Evolutionary conservation across 2,797 vertebrate genomes (phyloP).

Genomic region (Artibeus lituratus): DNA sequence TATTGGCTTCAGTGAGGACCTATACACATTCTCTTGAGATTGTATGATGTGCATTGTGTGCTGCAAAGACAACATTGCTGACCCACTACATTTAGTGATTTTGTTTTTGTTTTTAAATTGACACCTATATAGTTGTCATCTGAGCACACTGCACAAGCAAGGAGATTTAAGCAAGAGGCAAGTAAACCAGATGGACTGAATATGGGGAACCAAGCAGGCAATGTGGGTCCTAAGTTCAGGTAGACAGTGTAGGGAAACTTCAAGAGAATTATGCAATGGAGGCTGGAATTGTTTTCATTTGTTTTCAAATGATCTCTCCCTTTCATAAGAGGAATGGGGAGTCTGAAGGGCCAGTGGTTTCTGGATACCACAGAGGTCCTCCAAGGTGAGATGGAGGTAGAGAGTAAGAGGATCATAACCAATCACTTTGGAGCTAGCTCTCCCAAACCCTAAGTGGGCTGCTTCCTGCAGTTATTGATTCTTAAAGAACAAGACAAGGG

Average conservation of each 20-base stretch:
- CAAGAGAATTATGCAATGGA: not conserved
- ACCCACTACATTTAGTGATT: not conserved
- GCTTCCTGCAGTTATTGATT: not conserved
- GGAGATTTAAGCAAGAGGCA: not conserved
- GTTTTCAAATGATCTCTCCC: not conserved
- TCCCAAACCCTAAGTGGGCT: not conserved
- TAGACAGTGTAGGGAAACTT: not conserved
- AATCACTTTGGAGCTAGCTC: no score
- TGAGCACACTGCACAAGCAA: accelerated
- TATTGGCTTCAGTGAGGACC: not conserved
- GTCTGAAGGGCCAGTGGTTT: not conserved
- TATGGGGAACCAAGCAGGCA: not conserved
- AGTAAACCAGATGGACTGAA: not conserved
- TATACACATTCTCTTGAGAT: not conserved
- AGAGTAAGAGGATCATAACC: not conserved
- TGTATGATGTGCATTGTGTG: no score
- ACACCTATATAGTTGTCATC: not conserved
- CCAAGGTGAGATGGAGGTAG: not conserved
- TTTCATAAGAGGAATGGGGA: not conserved
- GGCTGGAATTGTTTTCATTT: not conserved
- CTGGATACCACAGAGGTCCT: not conserved
- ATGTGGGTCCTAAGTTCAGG: not conserved
- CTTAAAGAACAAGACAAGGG: not conserved
- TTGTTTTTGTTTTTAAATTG: not conserved
- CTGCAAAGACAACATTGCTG: not conserved